Percentiles rank a stretch among this genome's conserved stretches.
phyloP scores from a whole-genome alignment of 2,797 vertebrate species.

The Peromyscus aztecus region DNA sequence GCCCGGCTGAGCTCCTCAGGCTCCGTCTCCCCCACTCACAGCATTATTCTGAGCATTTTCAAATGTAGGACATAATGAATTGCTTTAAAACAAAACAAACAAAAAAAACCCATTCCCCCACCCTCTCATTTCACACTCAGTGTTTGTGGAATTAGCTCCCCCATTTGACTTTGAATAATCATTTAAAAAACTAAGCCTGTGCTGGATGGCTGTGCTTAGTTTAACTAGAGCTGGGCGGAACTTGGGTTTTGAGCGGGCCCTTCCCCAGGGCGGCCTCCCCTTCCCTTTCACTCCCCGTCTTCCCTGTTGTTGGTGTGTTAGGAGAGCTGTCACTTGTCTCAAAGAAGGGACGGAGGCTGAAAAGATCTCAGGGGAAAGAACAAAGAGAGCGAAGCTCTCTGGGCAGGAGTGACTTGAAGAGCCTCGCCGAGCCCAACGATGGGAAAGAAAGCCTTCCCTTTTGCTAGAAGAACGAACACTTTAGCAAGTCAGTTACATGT shows the following conservation, averaged over 20 bases:
- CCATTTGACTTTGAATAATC: slow-evolving; percentile 52
- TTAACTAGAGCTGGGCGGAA: background rate
- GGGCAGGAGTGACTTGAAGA: slow-evolving; percentile 60
- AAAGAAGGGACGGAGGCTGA: slow-evolving; percentile 47
- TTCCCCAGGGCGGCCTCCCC: slow-evolving; percentile 7
- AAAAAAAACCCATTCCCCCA: background rate
- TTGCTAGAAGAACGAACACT: slow-evolving; percentile 58
- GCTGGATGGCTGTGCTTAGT: background rate
- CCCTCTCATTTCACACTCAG: slow-evolving; percentile 43
- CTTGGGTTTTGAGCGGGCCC: slow-evolving; percentile 18
- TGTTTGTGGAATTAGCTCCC: slow-evolving; percentile 54
- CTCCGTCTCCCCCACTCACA: background rate
- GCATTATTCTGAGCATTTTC: slow-evolving; percentile 28
- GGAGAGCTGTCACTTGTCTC: slow-evolving; percentile 62
- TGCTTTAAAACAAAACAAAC: background rate
- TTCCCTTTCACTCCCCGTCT: slow-evolving; percentile 35
- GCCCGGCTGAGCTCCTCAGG: background rate
- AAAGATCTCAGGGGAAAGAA: slow-evolving; percentile 62
- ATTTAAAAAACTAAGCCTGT: background rate
- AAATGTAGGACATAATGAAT: slow-evolving; percentile 35
- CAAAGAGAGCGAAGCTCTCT: slow-evolving; percentile 60
- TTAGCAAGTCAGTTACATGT: slow-evolving; percentile 40
- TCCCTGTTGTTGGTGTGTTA: slow-evolving; percentile 55
- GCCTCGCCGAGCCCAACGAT: slow-evolving; percentile 50
- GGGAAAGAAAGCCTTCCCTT: slow-evolving; percentile 67